phyloP scores from a whole-genome alignment of 2,797 vertebrate species.

The Esox lucius region DNA sequence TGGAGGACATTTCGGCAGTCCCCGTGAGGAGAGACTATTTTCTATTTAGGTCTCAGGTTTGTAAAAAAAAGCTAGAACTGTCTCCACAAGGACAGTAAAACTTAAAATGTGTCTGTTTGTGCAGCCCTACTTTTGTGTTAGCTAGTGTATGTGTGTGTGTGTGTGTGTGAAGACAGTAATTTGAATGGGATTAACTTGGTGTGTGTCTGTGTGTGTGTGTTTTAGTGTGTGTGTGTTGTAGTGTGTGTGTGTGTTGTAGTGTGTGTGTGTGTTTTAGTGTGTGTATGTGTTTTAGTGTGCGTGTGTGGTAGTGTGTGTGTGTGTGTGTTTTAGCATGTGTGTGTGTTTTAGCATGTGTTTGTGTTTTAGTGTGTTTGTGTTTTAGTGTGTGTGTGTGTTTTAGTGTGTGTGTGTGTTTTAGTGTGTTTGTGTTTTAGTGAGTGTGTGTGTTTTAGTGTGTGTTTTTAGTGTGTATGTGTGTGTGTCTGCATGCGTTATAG shows the following conservation, averaged over 20 bases:
- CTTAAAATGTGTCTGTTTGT: too few relatives aligned
- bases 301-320: constrained; percentile 12
- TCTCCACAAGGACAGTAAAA: too few relatives aligned
- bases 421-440: not conserved
- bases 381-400: constrained; percentile 32
- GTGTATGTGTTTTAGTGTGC: not conserved
- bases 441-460: constrained; percentile 15
- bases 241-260: constrained; percentile 19
- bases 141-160: not conserved
- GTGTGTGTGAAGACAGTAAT: too few relatives aligned
- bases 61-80: too few relatives aligned
- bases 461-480: not conserved
- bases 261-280: not conserved
- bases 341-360: too few relatives aligned
- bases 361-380: too few relatives aligned
- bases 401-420: constrained; percentile 1
- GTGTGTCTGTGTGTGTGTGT: constrained; percentile 9
- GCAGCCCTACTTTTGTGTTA: too few relatives aligned
- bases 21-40: too few relatives aligned
- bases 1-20: too few relatives aligned
- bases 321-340: not conserved
- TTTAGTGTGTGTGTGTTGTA: not conserved
- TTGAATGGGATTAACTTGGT: too few relatives aligned
- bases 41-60: too few relatives aligned
- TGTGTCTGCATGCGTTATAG: not conserved